These are phyloP conservation scores for Clanis bilineata DNA, from an alignment of 2,888 invertebrate genomes.

Conservation along the genomic window DNA sequence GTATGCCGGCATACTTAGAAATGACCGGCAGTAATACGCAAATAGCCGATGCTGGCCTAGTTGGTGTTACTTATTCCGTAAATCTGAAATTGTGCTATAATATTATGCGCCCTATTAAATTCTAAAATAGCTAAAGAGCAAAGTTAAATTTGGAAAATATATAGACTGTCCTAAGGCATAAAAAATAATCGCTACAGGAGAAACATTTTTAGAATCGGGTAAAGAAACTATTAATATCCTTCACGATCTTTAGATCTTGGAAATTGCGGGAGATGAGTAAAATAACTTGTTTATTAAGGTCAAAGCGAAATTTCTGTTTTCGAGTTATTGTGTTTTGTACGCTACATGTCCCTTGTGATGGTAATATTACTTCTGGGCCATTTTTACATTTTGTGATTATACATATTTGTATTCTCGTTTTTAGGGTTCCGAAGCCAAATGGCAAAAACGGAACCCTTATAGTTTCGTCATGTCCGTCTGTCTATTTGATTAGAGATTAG, in stretches of 20 bases:
- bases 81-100: background rate
- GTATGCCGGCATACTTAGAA: background rate
- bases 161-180: background rate
- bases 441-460: too few species aligned
- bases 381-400: too few species aligned
- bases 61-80: background rate
- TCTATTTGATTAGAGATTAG: too few species aligned
- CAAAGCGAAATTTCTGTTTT: background rate
- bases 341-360: too few species aligned
- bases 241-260: background rate
- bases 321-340: too few species aligned
- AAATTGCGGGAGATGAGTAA: background rate
- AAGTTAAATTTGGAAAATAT: background rate
- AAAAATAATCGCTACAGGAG: background rate
- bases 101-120: background rate
- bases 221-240: background rate
- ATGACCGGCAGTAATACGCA: background rate
- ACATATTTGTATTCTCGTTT: too few species aligned
- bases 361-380: too few species aligned
- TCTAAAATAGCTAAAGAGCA: background rate
- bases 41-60: background rate
- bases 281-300: slow-evolving; percentile 5
- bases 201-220: background rate
- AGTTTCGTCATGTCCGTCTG: too few species aligned
- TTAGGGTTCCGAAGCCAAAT: too few species aligned